A percentile compares a stretch with the other conserved stretches of the same genome.
Conservation (phyloP, 2,888 invertebrate genomes). For the Argyra leucocephala region DNA sequence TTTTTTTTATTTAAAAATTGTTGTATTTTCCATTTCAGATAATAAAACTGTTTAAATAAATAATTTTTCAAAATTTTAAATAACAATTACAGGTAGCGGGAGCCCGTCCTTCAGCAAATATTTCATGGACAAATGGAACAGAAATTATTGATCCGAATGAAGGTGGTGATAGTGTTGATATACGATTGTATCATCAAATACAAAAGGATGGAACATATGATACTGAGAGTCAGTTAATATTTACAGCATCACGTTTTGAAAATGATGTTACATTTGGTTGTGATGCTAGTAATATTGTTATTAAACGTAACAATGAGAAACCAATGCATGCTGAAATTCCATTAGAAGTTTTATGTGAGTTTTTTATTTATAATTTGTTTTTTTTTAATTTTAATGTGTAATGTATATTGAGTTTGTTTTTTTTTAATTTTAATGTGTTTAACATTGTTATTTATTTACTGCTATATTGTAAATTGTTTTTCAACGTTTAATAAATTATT, state of each 20-base stretch:
- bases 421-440: no score
- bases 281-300: conserved; percentile 72
- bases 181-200: not conserved
- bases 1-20: no score
- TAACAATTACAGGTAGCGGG: conserved; percentile 51
- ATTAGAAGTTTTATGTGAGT: conserved; percentile 82
- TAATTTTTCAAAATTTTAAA: not conserved
- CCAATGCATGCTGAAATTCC: conserved; percentile 62
- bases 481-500: not conserved
- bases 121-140: conserved; percentile 78
- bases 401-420: no score
- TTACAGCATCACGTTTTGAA: conserved; percentile 71
- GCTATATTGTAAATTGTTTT: conserved; percentile 15
- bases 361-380: no score
- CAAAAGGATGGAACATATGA: conserved; percentile 64
- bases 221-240: conserved; percentile 66
- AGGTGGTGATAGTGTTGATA: conserved; percentile 24
- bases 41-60: no score
- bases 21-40: no score
- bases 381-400: no score
- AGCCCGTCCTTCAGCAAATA: conserved; percentile 71
- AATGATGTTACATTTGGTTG: conserved; percentile 71
- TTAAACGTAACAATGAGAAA: conserved; percentile 59
- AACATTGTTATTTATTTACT: conserved; percentile 18
- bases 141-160: conserved; percentile 34